Evolutionary conservation across 1,140 invertebrate genomes (phyloP).

Genomic region (Nautilus pompilius): DNA sequence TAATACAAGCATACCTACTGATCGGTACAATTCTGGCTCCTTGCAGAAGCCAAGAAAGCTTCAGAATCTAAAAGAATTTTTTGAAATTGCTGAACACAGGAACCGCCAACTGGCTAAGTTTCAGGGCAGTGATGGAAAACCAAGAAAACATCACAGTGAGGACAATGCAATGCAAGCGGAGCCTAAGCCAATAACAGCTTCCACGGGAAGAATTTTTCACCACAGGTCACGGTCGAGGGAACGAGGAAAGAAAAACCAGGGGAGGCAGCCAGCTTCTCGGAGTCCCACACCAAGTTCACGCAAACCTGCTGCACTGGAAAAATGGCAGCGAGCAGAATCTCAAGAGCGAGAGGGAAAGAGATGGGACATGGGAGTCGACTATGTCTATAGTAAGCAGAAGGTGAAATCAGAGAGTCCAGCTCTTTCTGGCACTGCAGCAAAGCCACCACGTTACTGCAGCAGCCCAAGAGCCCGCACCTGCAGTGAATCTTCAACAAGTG

Average conservation of each 20-base stretch:
- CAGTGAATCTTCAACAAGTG: constrained; percentile 44
- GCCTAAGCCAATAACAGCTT: too few species aligned
- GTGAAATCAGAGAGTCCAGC: background rate
- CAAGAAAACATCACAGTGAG: constrained; percentile 32
- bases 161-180: too few species aligned
- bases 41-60: constrained; percentile 38
- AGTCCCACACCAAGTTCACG: constrained; percentile 1
- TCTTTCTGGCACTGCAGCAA: background rate
- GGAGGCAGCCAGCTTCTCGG: background rate
- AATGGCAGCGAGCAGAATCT: constrained; percentile 2
- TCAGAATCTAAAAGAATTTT: constrained; percentile 37
- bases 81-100: constrained; percentile 26
- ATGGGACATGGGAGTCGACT: constrained; percentile 3
- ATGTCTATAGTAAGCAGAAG: background rate
- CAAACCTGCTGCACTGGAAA: constrained; percentile 1
- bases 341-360: constrained; percentile 1
- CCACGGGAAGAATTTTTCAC: too few species aligned
- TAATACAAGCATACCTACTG: background rate
- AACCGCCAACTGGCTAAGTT: too few species aligned
- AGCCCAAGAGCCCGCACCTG: constrained; percentile 27
- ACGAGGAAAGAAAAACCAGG: background rate
- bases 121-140: constrained; percentile 19
- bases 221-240: background rate
- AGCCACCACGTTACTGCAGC: constrained; percentile 7
- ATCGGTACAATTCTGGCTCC: constrained; percentile 28